A percentile compares a stretch with the other conserved stretches of the same genome.
Conservation (phyloP, 2,888 invertebrate species). For the Polietes domitor region DNA sequence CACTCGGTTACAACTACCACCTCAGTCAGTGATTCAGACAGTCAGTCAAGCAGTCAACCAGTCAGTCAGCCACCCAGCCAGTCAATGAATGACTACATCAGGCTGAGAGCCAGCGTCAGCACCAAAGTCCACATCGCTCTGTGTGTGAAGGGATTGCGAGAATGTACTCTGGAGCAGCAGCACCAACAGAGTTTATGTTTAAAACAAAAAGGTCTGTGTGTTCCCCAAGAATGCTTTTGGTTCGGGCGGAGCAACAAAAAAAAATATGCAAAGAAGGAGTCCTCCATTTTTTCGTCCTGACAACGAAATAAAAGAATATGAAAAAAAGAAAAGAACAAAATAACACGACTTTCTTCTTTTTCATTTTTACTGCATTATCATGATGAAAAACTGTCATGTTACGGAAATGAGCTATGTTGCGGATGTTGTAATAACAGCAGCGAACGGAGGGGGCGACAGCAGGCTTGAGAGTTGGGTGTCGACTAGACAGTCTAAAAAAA, state of each 20-base stretch:
- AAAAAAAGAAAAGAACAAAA: background rate
- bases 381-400: slow-evolving; percentile 46
- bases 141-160: no score
- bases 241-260: background rate
- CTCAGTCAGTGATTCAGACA: background rate
- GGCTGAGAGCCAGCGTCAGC: background rate
- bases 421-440: slow-evolving; percentile 9
- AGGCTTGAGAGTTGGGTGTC: background rate
- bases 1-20: slow-evolving; percentile 23
- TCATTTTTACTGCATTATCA: slow-evolving; percentile 41
- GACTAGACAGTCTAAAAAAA: slow-evolving; percentile 22
- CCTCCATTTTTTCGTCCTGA: no score
- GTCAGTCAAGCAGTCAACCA: background rate
- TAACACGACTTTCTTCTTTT: slow-evolving; percentile 1
- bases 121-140: no score
- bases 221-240: slow-evolving; percentile 32
- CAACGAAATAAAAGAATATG: background rate
- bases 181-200: slow-evolving; percentile 10
- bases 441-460: background rate
- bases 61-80: background rate
- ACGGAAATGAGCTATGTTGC: slow-evolving; percentile 17
- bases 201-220: no score
- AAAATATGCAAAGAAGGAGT: background rate
- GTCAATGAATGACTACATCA: slow-evolving; percentile 42
- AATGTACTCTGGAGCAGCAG: no score